Evolutionary conservation across 2,888 invertebrate species (phyloP).

Genomic region (Diabrotica balteata): DNA sequence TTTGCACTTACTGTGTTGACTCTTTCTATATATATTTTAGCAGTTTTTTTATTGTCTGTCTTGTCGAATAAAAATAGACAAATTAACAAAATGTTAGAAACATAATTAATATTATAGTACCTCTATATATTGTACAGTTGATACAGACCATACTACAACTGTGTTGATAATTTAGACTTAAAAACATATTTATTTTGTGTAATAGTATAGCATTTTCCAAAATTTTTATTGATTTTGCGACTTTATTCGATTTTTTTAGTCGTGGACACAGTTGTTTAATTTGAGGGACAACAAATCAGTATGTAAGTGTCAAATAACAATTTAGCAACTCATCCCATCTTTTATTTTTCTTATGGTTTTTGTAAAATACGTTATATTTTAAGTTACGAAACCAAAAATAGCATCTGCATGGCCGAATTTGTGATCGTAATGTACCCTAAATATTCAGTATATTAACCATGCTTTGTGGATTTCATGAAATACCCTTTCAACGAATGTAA

Average conservation of each 20-base stretch:
- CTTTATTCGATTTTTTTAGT: slow-evolving; percentile 3
- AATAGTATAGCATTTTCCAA: too few relatives aligned
- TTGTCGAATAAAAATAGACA: too few relatives aligned
- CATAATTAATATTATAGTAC: not conserved
- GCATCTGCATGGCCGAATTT: slow-evolving; percentile 9
- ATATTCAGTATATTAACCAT: not conserved
- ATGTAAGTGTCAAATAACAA: slow-evolving; percentile 7
- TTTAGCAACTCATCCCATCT: not conserved
- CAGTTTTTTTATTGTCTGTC: too few relatives aligned
- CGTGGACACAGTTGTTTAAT: slow-evolving; percentile 12
- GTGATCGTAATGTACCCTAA: slow-evolving; percentile 1
- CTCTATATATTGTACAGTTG: not conserved
- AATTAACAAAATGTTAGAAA: too few relatives aligned
- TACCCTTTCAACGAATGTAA: too few relatives aligned
- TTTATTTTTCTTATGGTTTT: slow-evolving; percentile 7
- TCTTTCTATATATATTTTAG: too few relatives aligned
- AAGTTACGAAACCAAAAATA: not conserved
- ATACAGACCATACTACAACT: too few relatives aligned
- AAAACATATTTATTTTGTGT: not conserved
- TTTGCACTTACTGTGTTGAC: too few relatives aligned
- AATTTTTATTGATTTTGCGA: too few relatives aligned
- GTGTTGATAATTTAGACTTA: not conserved
- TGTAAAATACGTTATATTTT: slow-evolving; percentile 3
- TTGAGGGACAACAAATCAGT: not conserved
- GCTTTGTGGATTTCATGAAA: too few relatives aligned